Base-by-base conservation (phyloP, 2,888 invertebrate species). In the Hydraecia micacea region DNA sequence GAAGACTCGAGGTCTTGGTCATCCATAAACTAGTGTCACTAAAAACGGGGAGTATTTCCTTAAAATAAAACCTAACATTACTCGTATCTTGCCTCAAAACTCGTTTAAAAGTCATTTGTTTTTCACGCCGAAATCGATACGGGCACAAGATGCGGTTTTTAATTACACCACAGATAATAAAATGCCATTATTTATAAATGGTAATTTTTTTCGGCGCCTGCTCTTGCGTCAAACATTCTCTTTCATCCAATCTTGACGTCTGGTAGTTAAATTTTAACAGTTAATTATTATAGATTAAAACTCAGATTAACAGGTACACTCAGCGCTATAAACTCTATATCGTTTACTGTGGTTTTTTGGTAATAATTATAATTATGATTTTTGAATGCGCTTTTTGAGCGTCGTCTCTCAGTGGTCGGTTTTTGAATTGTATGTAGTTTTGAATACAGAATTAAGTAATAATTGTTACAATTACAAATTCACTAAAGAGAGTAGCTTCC, bases 211-310 rank as follows among this genome's bases (percentile, higher is more conserved):
- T 82, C 68, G 76, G 81, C 75, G 72, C 49, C 75, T 67, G 36
- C 13, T 42, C 21, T 66, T 66, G 60, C 73, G 55, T 86, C 63
- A 78, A 81, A 68, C 32, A 39, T 80, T 67, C 60, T 60, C 42
- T 84, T 77, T 76, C 71, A 79, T 79, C 65, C 86, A 89, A 79
- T 85, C 76, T 79, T 73, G 65, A 83, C 71, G 67, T 21, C 9
- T 65, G 79, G 83, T 66, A 85, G 76, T 88, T 68, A 88, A 86
- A 83, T 66, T 81, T 88, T 81, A 83, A 85, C 80, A 77, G 79
- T 80, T 88, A 83, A 87, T 86, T 87, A 86, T 74, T 81, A 73
- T 77, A 81, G 81, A 88, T 89, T 88, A 83, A 86, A 89, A 89
- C 67, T 79, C 67, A 81, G 80, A 87, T 88, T 80, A 87, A 79